Base-by-base conservation (phyloP, 2,113 vertebrate species). In the Pipa parva region DNA sequence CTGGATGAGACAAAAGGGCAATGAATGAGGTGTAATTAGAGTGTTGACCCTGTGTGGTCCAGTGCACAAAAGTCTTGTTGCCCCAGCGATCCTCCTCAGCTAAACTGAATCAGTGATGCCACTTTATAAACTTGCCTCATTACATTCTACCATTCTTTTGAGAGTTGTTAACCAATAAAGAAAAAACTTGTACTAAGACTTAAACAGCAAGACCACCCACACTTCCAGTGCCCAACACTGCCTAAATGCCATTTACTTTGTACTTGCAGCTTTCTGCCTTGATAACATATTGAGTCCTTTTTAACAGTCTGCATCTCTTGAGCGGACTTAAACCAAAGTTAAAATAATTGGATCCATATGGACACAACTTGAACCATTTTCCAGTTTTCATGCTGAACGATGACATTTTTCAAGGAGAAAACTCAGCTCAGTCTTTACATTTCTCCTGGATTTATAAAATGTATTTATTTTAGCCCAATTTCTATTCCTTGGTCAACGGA, bases 271-370 rank as follows among this genome's bases (percentile, higher is more conserved):
- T 61, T 0, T 3, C 55, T 76, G 71, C 58, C 42, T 78, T 17
- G 12, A 73, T 75, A 72, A 75, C 64, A 80, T 77, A 65, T 58
- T 45, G 63, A 65, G 27, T 70, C 58, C 66, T 70, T 70, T 70
- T 52, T 70, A 70, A 61, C 48, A 59, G 57, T 61, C 49, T 37
- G 52, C 66, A 70, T 45, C 48, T 61, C 58, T 69, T 17, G n/a
- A 50, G 48, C 48, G 37, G 58, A 70, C 59, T 61, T 60, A 59
- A 70, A 46, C 48, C 51, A 59, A n/a, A 70, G 66, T 70, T 61
- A 70, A 70, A 50, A 57, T 70, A 70, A 70, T 70, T 60, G 57
- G 33, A 70, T 70, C 33, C 66, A 70, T 36, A 70, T 70, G 66
- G 56, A 20, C 22, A 50, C 31, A 24, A 52, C 33, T 37, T 70